These are phyloP conservation scores for Keiferia lycopersicella DNA, from an alignment of 2,888 invertebrate species.

Conservation along the genomic window DNA sequence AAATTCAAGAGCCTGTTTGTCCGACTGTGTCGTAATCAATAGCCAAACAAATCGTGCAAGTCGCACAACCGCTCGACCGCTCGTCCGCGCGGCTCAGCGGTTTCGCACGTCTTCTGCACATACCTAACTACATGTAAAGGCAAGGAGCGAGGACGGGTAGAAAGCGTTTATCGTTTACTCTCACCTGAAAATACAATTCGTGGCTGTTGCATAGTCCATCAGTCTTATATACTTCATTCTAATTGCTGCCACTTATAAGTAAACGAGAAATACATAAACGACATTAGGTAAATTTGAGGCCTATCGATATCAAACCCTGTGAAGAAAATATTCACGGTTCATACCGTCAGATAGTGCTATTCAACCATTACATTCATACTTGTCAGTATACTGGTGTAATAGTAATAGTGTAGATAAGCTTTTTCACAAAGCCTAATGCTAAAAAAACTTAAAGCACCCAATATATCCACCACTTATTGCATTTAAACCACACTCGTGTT, in stretches of 20 bases:
- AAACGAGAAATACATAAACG: slow-evolving; percentile 26
- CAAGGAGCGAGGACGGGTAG: slow-evolving; percentile 80
- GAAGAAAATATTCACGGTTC: slow-evolving; percentile 31
- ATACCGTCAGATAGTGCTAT: slow-evolving; percentile 60
- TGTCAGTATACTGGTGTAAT: slow-evolving; percentile 38
- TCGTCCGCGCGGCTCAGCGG: too few species aligned
- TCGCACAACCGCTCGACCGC: slow-evolving; percentile 41
- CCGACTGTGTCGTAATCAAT: neutral
- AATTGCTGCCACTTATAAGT: slow-evolving; percentile 55
- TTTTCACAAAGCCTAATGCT: slow-evolving; percentile 59
- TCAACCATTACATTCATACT: slow-evolving; percentile 51
- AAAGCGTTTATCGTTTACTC: slow-evolving; percentile 76
- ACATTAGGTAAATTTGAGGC: neutral
- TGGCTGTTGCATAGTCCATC: slow-evolving; percentile 75
- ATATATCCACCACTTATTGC: slow-evolving; percentile 67
- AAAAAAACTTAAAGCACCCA: slow-evolving; percentile 74
- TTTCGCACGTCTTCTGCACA: slow-evolving; percentile 53
- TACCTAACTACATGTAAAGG: slow-evolving; percentile 78
- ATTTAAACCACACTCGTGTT: slow-evolving; percentile 56
- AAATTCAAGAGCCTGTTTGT: slow-evolving; percentile 23
- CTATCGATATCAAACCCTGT: slow-evolving; percentile 17
- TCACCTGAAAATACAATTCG: slow-evolving; percentile 72
- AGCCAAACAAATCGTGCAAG: slow-evolving; percentile 49
- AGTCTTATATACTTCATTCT: slow-evolving; percentile 76
- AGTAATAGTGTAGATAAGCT: slow-evolving; percentile 48